A percentile compares a stretch with the other conserved stretches of the same genome.
These are phyloP conservation scores for Achlya flavicornis DNA, from an alignment of 2,888 invertebrate species.

Conservation along the genomic window DNA sequence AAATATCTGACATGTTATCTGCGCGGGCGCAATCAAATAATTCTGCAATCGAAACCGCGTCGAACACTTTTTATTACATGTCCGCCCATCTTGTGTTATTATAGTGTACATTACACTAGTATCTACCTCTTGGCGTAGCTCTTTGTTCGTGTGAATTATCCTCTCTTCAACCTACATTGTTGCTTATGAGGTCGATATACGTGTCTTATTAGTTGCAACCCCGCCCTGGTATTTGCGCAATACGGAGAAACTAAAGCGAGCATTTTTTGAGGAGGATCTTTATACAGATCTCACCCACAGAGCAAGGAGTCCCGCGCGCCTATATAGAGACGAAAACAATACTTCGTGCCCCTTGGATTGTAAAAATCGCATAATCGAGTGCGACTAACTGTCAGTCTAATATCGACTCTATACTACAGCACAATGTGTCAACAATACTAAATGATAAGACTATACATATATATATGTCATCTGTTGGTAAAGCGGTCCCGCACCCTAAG, in stretches of 20 bases:
- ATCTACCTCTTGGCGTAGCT: background rate
- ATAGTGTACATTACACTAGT: background rate
- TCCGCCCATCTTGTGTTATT: constrained; percentile 13
- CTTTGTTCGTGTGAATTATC: background rate
- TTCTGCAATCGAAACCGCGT: background rate
- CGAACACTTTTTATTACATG: background rate
- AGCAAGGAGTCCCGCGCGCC: too few relatives aligned
- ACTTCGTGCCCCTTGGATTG: too few relatives aligned
- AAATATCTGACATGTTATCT: background rate
- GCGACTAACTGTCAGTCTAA: too few relatives aligned
- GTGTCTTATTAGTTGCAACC: constrained; percentile 2
- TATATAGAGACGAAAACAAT: too few relatives aligned
- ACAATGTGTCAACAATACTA: too few relatives aligned
- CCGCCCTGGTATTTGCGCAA: constrained; percentile 3
- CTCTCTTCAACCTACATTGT: constrained; percentile 12
- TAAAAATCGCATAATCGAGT: too few relatives aligned
- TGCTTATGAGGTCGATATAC: background rate
- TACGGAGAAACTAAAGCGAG: background rate
- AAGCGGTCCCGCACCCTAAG: too few relatives aligned
- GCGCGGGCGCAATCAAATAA: background rate
- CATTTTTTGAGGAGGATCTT: background rate
- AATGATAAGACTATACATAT: too few relatives aligned
- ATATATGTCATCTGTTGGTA: too few relatives aligned
- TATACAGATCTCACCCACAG: too few relatives aligned
- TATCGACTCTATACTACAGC: too few relatives aligned